Conservation (phyloP, 2,113 vertebrate species). For the Bos indicus region DNA sequence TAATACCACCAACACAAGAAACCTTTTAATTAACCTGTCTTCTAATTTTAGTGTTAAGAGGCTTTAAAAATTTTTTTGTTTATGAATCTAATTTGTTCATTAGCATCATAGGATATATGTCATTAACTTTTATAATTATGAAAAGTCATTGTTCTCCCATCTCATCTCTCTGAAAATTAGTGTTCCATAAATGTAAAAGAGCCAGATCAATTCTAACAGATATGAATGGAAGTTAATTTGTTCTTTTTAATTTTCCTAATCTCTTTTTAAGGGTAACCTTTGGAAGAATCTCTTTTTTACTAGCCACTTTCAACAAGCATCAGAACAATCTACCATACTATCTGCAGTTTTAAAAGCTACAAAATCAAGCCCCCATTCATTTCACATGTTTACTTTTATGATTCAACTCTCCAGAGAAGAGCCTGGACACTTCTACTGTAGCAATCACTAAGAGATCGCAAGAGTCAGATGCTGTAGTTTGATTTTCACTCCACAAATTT, state of each 20-base stretch:
- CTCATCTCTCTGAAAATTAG: not conserved
- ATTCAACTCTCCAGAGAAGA: not conserved
- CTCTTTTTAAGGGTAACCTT: constrained; percentile 13
- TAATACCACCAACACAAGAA: not conserved
- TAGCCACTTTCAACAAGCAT: not conserved
- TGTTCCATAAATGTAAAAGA: constrained; percentile 1
- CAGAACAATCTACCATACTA: not conserved
- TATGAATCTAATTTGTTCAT: not conserved
- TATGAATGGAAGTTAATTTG: not conserved
- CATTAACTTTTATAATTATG: not conserved
- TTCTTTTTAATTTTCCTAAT: not conserved
- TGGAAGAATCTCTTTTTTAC: not conserved
- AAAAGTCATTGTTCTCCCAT: not conserved
- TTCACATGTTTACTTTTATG: not conserved
- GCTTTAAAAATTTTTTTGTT: not conserved
- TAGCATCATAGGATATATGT: not conserved
- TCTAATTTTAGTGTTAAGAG: not conserved
- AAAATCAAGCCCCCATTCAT: not conserved
- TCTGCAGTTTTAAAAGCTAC: not conserved
- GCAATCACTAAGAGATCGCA: not conserved
- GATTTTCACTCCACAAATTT: not conserved
- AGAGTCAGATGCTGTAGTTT: not conserved
- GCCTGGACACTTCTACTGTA: not conserved
- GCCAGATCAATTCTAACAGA: not conserved
- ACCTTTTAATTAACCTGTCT: not conserved